These are phyloP conservation scores for Pyrocephalus nanus DNA, from an alignment of 2,797 vertebrate species.

Conservation along the genomic window DNA sequence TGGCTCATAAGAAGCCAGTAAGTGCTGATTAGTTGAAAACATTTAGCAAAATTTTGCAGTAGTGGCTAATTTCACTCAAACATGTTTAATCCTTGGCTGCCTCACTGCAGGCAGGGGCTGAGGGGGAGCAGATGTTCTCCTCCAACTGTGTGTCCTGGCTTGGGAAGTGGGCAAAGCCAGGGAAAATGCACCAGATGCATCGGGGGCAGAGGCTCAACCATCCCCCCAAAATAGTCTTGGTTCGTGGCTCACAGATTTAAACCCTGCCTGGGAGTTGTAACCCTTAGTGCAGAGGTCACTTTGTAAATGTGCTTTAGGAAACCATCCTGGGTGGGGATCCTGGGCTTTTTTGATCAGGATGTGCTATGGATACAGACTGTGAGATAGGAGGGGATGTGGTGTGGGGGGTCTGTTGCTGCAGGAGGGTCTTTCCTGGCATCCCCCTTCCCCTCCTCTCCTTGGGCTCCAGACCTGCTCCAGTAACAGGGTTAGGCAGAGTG, in stretches of 20 bases:
- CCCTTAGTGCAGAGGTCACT: not conserved
- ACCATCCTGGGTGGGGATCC: not conserved
- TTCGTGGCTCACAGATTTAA: not conserved
- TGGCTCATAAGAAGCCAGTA: not conserved
- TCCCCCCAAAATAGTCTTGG: not conserved
- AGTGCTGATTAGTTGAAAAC: not conserved
- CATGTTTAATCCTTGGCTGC: not conserved
- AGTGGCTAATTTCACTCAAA: not conserved
- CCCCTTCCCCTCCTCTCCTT: not conserved
- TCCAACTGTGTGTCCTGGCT: not conserved
- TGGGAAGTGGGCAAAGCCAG: not conserved
- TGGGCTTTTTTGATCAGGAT: not conserved
- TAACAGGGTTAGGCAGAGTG: not conserved
- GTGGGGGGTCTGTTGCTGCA: not conserved
- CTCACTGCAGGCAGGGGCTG: not conserved
- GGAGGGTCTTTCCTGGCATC: not conserved
- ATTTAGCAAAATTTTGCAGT: not conserved
- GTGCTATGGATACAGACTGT: rapidly evolving
- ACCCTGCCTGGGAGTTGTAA: not conserved
- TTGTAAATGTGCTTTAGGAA: not conserved
- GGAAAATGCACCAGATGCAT: not conserved
- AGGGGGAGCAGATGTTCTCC: not conserved
- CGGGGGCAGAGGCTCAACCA: not conserved
- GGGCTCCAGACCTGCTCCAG: not conserved
- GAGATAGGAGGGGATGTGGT: not conserved